Conservation (phyloP, 1,140 invertebrate genomes). For the Brachionus rubens region DNA sequence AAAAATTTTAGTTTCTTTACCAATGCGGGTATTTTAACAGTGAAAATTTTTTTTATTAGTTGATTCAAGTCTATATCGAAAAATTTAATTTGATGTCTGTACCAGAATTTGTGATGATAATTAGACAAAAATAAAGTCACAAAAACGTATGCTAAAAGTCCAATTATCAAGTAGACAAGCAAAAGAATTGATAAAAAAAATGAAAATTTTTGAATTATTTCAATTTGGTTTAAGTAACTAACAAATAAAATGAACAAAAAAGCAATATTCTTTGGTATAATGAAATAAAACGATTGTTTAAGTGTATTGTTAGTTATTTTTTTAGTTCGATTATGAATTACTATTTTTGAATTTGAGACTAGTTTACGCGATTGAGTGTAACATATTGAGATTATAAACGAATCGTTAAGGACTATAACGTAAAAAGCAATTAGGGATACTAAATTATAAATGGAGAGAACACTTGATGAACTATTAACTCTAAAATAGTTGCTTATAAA, state of each 20-base stretch:
- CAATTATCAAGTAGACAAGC: not conserved
- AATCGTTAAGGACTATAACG: constrained; percentile 15
- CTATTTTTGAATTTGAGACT: not conserved
- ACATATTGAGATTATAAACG: not conserved
- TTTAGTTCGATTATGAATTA: not conserved
- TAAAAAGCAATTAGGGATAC: not conserved
- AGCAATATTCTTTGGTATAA: constrained; percentile 6
- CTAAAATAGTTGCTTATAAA: not conserved
- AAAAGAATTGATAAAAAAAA: not conserved
- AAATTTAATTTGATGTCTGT: constrained; percentile 24
- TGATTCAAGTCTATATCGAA: not conserved
- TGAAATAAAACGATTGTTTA: constrained; percentile 6
- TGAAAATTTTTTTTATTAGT: not conserved
- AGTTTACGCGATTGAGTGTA: constrained; percentile 4
- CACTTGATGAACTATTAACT: not conserved
- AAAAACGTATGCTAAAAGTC: not conserved
- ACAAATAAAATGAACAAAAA: constrained; percentile 28
- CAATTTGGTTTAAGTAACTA: constrained; percentile 33
- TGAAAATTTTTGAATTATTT: constrained; percentile 31
- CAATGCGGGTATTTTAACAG: not conserved
- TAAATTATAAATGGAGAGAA: not conserved
- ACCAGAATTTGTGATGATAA: constrained; percentile 29
- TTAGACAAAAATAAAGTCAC: constrained; percentile 4
- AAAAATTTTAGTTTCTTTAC: not conserved
- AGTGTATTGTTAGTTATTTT: constrained; percentile 3